phyloP scores from a whole-genome alignment of 2,797 vertebrate genomes.

The Synaphobranchus kaupii region DNA sequence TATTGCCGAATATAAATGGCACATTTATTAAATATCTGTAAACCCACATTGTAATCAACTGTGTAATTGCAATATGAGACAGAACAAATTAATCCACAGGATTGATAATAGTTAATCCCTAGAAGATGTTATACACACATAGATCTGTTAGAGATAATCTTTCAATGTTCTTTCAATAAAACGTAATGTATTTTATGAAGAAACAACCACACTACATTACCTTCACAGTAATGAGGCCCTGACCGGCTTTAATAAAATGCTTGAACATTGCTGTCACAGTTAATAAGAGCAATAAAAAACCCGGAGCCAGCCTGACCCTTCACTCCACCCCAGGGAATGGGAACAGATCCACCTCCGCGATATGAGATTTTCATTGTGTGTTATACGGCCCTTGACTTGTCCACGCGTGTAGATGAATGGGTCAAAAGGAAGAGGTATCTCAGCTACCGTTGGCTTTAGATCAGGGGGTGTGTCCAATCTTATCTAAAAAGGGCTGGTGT shows the following conservation, averaged over 20 bases:
- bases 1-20: background rate
- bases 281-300: background rate
- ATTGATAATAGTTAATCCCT: background rate
- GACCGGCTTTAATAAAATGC: background rate
- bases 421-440: background rate
- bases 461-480: background rate
- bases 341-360: background rate
- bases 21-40: background rate
- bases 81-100: background rate
- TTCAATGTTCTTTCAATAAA: background rate
- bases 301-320: background rate
- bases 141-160: background rate
- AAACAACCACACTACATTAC: background rate
- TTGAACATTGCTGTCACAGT: background rate
- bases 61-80: background rate
- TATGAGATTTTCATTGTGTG: background rate
- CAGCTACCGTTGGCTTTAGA: background rate
- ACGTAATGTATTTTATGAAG: background rate
- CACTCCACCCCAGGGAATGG: background rate
- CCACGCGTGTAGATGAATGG: background rate
- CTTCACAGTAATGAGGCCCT: background rate
- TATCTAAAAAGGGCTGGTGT: background rate
- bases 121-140: background rate
- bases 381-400: background rate
- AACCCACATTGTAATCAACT: conserved; percentile 5